A percentile compares a stretch with the other conserved stretches of the same genome.
These are phyloP conservation scores for Spheniscus humboldti DNA, from an alignment of 2,797 vertebrate species.

Conservation along the genomic window DNA sequence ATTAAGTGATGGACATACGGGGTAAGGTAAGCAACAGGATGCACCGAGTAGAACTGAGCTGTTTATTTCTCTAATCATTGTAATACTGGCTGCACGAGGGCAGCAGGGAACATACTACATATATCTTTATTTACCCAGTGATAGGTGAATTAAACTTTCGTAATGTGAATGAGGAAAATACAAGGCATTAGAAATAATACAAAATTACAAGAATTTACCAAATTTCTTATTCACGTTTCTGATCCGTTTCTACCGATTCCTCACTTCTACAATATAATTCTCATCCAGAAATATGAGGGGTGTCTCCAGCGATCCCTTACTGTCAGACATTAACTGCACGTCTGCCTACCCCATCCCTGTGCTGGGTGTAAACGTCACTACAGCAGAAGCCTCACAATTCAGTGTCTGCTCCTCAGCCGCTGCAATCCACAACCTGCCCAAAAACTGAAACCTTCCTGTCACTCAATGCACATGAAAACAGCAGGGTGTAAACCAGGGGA, in stretches of 20 bases:
- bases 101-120: not conserved
- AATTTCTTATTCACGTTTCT: not conserved
- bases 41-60: not conserved
- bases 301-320: not conserved
- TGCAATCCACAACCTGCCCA: not conserved
- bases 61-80: not conserved
- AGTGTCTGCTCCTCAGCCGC: not conserved
- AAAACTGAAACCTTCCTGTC: not conserved
- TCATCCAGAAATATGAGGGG: not conserved
- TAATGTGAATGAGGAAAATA: not conserved
- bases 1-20: not conserved
- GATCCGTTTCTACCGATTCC: not conserved
- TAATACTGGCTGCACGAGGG: not conserved
- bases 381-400: not conserved
- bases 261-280: not conserved
- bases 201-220: not conserved
- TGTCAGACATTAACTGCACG: not conserved
- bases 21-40: not conserved
- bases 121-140: not conserved
- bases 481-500: not conserved
- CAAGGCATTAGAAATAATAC: fast-evolving
- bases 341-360: not conserved
- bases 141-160: not conserved
- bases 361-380: not conserved
- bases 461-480: not conserved